Conservation (phyloP, 64 coral and sea anemone genomes). For the Pachyseris speciosa region DNA sequence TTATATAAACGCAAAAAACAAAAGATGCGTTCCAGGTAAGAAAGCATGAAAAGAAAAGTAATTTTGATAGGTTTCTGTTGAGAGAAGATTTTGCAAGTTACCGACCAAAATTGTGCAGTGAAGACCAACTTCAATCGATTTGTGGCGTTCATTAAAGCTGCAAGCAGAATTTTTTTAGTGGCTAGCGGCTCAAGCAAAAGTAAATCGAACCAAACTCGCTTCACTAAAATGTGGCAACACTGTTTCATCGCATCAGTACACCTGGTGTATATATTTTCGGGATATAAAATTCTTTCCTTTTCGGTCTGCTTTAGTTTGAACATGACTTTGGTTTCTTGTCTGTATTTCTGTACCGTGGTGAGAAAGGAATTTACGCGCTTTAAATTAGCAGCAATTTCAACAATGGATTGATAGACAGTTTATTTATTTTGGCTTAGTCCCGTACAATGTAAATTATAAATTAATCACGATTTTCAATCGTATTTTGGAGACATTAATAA, state of each 20-base stretch:
- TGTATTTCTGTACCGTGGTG: neutral
- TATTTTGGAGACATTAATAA: too few relatives aligned
- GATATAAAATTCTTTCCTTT: neutral
- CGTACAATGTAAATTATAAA: too few relatives aligned
- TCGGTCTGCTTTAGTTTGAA: neutral
- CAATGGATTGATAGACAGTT: neutral
- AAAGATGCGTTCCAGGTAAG: neutral
- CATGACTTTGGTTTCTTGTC: neutral
- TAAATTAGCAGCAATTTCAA: neutral
- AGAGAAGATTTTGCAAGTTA: neutral
- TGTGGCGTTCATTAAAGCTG: too few relatives aligned
- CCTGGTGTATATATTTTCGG: too few relatives aligned
- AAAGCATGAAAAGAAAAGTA: neutral
- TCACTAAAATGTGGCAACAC: too few relatives aligned
- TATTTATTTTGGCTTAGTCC: neutral
- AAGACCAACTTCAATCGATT: too few relatives aligned
- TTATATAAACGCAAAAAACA: neutral
- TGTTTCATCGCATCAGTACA: too few relatives aligned
- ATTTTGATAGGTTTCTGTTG: neutral
- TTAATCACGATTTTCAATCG: too few relatives aligned
- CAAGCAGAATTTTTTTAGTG: too few relatives aligned
- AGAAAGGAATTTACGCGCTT: slow-evolving; percentile 19
- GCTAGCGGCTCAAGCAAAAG: too few relatives aligned
- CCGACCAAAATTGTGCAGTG: too few relatives aligned
- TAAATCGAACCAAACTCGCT: too few relatives aligned